Conservation (phyloP, 2,797 vertebrate species). For the Clarias platycephalus region DNA sequence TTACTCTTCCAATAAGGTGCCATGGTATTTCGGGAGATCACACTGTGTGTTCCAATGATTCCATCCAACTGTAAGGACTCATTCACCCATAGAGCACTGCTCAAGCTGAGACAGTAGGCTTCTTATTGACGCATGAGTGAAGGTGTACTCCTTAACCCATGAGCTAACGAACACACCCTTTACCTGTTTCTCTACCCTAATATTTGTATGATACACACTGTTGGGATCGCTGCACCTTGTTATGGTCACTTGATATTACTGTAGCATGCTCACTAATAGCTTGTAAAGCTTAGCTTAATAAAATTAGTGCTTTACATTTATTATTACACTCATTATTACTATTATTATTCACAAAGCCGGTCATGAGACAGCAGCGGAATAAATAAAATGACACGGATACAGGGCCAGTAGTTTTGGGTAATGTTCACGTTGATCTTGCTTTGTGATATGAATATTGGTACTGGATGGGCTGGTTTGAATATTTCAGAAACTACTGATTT, state of each 20-base stretch:
- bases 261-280: background rate
- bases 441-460: too few species aligned
- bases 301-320: background rate
- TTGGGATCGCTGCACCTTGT: background rate
- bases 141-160: slow-evolving; percentile 11
- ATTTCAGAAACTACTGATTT: too few species aligned
- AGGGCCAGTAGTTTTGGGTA: too few species aligned
- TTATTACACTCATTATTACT: background rate
- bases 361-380: too few species aligned
- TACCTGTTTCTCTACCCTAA: slow-evolving; percentile 30
- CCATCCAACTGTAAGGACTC: slow-evolving; percentile 32
- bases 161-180: slow-evolving; percentile 56
- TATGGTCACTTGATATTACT: background rate
- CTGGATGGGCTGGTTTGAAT: too few species aligned
- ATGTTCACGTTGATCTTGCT: too few species aligned
- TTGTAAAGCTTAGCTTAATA: background rate
- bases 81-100: slow-evolving; percentile 14
- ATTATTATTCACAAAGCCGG: too few species aligned
- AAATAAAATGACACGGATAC: too few species aligned
- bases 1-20: slow-evolving; percentile 40
- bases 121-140: slow-evolving; percentile 11
- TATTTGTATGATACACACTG: slow-evolving; percentile 25
- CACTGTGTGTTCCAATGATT: slow-evolving; percentile 25
- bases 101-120: slow-evolving; percentile 45
- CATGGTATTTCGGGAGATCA: slow-evolving; percentile 36